Evolutionary conservation across 23 tunicate species (phyloP).

Genomic region (Halocynthia roretzi): DNA sequence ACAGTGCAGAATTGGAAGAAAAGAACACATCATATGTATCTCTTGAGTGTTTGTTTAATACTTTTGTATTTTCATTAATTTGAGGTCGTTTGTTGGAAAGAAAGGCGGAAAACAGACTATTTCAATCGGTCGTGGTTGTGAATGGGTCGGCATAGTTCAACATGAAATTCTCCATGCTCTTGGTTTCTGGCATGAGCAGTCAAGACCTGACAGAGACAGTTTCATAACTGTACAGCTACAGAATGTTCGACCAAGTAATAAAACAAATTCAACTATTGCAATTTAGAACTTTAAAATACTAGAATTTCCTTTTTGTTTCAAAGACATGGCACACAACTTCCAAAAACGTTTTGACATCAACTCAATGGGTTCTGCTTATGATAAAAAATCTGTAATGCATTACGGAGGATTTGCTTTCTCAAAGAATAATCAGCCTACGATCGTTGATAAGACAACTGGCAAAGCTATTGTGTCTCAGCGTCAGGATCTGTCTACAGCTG

Average conservation of each 20-base stretch:
- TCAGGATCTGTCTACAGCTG: constrained; percentile 20
- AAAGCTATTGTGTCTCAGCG: constrained; percentile 36
- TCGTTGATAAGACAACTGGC: constrained; percentile 18
- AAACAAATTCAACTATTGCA: background rate
- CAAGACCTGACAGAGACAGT: constrained; percentile 52
- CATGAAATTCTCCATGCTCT: constrained; percentile 53
- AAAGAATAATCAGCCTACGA: constrained; percentile 27
- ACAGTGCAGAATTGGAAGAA: background rate
- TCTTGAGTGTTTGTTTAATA: background rate
- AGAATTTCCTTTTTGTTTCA: background rate
- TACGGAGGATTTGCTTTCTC: constrained; percentile 46
- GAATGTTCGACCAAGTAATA: constrained; percentile 33
- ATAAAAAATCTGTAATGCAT: constrained; percentile 35
- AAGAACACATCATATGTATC: background rate
- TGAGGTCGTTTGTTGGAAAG: constrained; percentile 49
- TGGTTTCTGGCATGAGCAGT: constrained; percentile 74
- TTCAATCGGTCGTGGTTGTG: constrained; percentile 47
- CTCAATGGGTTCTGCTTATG: constrained; percentile 38
- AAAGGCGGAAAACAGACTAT: constrained; percentile 40
- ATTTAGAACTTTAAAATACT: background rate
- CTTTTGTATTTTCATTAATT: no score
- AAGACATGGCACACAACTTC: constrained; percentile 38
- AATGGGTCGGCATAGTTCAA: constrained; percentile 34
- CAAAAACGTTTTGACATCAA: constrained; percentile 21
- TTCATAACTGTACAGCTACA: constrained; percentile 23